phyloP scores from a whole-genome alignment of 2,113 vertebrate genomes.

The Peromyscus polionotus region DNA sequence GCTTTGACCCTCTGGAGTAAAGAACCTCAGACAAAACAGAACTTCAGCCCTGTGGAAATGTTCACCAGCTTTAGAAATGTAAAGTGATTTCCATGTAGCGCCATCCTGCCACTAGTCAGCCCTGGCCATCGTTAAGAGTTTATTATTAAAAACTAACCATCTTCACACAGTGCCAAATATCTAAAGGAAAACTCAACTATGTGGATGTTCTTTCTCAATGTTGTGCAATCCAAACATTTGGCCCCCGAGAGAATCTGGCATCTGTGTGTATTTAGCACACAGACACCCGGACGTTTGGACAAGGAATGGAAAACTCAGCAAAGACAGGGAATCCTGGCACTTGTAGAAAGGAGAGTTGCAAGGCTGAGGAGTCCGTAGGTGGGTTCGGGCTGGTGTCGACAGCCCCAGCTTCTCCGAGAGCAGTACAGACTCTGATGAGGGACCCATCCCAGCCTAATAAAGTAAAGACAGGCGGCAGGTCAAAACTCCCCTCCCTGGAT shows the following conservation, averaged over 20 bases:
- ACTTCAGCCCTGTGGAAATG: not conserved
- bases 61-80: not conserved
- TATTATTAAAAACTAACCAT: not conserved
- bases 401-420: not conserved
- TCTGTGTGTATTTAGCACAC: conserved; percentile 5
- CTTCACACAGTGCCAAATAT: not conserved
- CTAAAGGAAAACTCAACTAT: conserved; percentile 3
- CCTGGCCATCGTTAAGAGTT: not conserved
- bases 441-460: not conserved
- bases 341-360: not conserved
- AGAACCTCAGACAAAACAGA: not conserved
- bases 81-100: not conserved
- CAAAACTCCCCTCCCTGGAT: not conserved
- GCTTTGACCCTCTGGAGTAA: not conserved
- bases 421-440: not conserved
- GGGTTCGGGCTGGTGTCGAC: not conserved
- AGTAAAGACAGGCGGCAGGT: not conserved
- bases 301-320: conserved; percentile 43
- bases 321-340: not conserved
- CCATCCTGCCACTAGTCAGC: not conserved
- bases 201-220: not conserved
- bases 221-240: conserved; percentile 21
- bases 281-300: not conserved
- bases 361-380: not conserved
- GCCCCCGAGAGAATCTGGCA: not conserved